These are phyloP conservation scores for Pogonognathellus flavescens DNA, from an alignment of 1,140 invertebrate genomes.

Conservation along the genomic window DNA sequence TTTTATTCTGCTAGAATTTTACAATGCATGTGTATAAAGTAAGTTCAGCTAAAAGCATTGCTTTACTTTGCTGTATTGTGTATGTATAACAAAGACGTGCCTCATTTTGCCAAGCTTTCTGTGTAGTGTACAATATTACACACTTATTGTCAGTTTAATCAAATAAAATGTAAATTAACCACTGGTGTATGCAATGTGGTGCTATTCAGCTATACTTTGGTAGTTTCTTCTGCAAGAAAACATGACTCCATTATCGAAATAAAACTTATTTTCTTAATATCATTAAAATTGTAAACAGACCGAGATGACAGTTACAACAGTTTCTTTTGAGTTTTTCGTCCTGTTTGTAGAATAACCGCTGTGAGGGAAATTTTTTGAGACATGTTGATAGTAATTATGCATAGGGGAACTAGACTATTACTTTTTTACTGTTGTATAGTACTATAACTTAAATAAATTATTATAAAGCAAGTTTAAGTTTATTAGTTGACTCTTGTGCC, in stretches of 20 bases:
- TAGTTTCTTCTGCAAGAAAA: not conserved
- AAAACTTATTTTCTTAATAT: no score
- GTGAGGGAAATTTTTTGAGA: no score
- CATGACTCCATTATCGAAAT: slow-evolving; percentile 12
- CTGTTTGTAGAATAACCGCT: no score
- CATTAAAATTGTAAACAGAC: no score
- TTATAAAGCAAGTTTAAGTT: no score
- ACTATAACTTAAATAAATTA: no score
- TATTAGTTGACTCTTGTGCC: not conserved
- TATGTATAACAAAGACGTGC: not conserved
- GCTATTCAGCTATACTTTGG: not conserved
- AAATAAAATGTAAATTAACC: slow-evolving; percentile 43
- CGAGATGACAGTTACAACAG: no score
- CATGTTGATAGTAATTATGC: no score
- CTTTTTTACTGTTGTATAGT: no score
- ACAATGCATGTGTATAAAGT: not conserved
- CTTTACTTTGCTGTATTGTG: not conserved
- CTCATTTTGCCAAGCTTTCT: not conserved
- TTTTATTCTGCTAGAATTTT: slow-evolving; percentile 40
- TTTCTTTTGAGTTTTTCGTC: no score
- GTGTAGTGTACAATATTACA: not conserved
- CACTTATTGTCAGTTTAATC: not conserved
- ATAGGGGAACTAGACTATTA: no score
- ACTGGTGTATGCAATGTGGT: not conserved
- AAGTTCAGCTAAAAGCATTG: not conserved